Evolutionary conservation across 2,113 vertebrate genomes (phyloP).

Genomic region (Microtus montanus): DNA sequence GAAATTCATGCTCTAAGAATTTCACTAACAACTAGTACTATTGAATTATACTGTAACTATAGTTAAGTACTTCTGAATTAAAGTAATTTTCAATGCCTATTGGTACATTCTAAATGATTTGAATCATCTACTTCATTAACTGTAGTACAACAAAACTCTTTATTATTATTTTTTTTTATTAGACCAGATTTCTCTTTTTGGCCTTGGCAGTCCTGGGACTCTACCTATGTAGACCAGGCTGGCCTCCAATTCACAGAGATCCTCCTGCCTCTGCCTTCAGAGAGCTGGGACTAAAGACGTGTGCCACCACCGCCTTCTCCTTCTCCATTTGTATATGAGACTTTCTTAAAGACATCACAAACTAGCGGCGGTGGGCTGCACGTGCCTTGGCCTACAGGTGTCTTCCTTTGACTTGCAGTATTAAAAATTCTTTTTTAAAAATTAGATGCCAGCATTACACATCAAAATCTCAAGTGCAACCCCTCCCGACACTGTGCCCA

Average conservation of each 20-base stretch:
- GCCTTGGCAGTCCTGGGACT: background rate
- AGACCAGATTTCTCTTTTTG: background rate
- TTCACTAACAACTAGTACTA: background rate
- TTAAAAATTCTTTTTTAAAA: no score
- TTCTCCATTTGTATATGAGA: background rate
- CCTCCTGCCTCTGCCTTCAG: background rate
- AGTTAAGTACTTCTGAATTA: background rate
- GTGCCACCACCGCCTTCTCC: background rate
- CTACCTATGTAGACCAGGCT: background rate
- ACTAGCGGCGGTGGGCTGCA: background rate
- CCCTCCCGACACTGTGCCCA: background rate
- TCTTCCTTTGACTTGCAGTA: no score
- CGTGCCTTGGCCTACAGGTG: background rate
- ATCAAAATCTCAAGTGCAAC: slow-evolving; percentile 61
- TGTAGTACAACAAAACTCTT: background rate
- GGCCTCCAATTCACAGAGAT: background rate
- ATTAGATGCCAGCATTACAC: slow-evolving; percentile 32
- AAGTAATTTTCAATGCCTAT: background rate
- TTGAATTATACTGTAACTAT: background rate
- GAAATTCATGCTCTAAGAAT: slow-evolving; percentile 15
- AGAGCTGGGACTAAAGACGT: background rate
- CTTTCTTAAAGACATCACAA: slow-evolving; percentile 26
- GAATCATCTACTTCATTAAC: background rate
- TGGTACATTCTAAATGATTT: slow-evolving; percentile 35
- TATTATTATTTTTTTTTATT: background rate